Percentiles rank a stretch among this genome's conserved stretches.
These are phyloP conservation scores for Pycnonotus jocosus DNA, from an alignment of 2,113 vertebrate genomes.

Conservation along the genomic window DNA sequence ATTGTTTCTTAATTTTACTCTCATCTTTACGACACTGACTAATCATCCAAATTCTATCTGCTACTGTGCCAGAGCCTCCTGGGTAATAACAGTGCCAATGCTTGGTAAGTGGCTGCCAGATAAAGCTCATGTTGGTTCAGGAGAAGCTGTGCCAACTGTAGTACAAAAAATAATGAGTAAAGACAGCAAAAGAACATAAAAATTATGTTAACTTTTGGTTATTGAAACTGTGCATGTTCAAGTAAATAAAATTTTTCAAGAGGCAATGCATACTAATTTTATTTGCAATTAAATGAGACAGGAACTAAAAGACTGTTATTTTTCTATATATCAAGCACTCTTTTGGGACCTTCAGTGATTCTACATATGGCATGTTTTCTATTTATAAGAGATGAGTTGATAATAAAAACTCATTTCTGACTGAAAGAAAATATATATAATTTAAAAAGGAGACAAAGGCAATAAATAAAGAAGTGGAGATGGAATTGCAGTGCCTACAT, in stretches of 20 bases:
- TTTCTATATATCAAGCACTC: background rate
- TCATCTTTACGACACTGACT: background rate
- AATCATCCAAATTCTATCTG: background rate
- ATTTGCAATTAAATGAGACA: background rate
- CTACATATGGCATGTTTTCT: background rate
- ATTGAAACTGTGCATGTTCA: background rate
- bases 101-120: background rate
- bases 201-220: background rate
- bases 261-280: background rate
- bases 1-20: slow-evolving; percentile 27
- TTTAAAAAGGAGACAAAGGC: background rate
- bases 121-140: background rate
- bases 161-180: background rate
- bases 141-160: background rate
- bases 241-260: background rate
- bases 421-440: background rate
- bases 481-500: background rate
- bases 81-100: background rate
- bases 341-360: background rate
- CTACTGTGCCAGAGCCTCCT: background rate
- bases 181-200: background rate
- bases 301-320: background rate
- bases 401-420: background rate
- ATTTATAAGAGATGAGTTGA: background rate
- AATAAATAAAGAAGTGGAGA: background rate